phyloP scores from a whole-genome alignment of 2,113 vertebrate genomes.

The Tricholaema leucomelas region DNA sequence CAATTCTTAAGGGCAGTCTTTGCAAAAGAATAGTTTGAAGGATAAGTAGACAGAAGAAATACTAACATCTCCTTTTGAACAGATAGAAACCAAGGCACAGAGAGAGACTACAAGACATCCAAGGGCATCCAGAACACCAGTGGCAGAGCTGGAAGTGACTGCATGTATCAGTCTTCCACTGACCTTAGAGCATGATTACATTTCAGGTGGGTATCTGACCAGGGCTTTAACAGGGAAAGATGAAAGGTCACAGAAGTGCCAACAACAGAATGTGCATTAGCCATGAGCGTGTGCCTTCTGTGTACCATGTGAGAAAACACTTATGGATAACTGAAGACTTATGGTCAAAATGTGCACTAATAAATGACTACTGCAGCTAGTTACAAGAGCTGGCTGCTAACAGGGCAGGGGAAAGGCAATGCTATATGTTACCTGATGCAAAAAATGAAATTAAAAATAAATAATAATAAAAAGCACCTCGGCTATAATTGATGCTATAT shows the following conservation, averaged over 20 bases:
- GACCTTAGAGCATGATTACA: not conserved
- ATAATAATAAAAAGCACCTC: not conserved
- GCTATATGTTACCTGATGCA: not conserved
- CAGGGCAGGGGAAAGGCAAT: not conserved
- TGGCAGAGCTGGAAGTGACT: not conserved
- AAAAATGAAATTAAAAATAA: not conserved
- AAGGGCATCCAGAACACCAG: not conserved
- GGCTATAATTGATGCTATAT: not conserved
- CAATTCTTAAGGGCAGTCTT: not conserved
- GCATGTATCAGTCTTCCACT: not conserved
- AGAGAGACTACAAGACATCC: not conserved
- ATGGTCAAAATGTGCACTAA: not conserved
- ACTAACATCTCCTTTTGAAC: not conserved
- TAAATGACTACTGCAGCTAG: not conserved
- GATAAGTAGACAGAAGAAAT: not conserved
- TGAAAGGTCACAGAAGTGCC: not conserved
- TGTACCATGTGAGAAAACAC: not conserved
- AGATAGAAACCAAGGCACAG: not conserved
- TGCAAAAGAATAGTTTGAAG: not conserved
- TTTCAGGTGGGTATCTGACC: not conserved
- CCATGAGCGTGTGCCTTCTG: fast-evolving
- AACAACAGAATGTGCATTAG: not conserved
- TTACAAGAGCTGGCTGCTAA: not conserved
- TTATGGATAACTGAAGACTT: not conserved
- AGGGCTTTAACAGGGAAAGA: not conserved